Conservation (phyloP, 2,113 vertebrate species). For the Pelecanoides urinatrix region DNA sequence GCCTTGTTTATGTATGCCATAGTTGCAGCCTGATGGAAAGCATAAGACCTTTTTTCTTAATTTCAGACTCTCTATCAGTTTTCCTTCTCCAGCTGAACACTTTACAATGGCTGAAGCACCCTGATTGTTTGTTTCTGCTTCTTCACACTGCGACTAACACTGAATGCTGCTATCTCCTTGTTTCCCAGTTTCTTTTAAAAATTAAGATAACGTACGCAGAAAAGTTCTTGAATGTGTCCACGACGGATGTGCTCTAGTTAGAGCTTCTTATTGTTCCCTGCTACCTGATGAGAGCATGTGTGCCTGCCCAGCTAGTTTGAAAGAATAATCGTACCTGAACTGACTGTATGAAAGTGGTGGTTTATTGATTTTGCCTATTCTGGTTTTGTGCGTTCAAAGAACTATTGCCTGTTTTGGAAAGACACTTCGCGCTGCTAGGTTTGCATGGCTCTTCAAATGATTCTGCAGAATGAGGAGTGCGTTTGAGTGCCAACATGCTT, state of each 20-base stretch:
- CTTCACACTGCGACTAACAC: conserved; percentile 71
- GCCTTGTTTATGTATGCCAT: background rate
- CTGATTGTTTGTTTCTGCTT: conserved; percentile 41
- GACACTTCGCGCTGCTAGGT: background rate
- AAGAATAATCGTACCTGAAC: background rate
- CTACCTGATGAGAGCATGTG: conserved; percentile 60
- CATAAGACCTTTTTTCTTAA: background rate
- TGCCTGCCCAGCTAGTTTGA: conserved; percentile 40
- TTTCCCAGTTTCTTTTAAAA: conserved; percentile 17
- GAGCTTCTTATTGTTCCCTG: background rate
- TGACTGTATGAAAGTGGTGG: background rate
- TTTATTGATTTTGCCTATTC: background rate
- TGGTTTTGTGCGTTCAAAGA: conserved; percentile 1
- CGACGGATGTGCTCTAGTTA: background rate
- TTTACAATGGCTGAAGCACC: conserved; percentile 67
- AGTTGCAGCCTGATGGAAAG: background rate
- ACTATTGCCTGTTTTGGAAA: conserved; percentile 45
- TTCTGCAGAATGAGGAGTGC: background rate
- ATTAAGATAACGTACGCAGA: background rate
- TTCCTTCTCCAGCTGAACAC: conserved; percentile 37
- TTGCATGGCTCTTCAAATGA: conserved; percentile 54
- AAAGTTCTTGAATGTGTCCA: background rate
- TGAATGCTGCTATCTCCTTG: conserved; percentile 70
- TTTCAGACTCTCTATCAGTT: background rate
- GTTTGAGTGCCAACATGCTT: background rate